Base-by-base conservation (phyloP, 2,888 invertebrate species). In the Drosophila picticornis region DNA sequence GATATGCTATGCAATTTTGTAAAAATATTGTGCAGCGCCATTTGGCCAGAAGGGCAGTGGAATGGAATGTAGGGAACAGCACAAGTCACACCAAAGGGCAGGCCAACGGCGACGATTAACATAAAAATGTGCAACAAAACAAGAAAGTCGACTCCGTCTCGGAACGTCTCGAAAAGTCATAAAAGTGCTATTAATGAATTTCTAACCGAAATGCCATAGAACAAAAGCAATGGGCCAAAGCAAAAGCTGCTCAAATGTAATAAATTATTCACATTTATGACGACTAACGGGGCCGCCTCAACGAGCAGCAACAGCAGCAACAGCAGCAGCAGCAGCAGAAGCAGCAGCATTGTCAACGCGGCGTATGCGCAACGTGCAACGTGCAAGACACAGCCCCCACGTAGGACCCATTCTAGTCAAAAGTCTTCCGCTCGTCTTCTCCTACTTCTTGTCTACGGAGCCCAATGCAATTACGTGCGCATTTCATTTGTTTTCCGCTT, bases 381-480 rank as follows among this genome's bases (percentile, higher is more conserved):
- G 31, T 57, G 22, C 43, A 70, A 76, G 77, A 61, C 48, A 53
- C 31, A 51, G 40, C 0, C 27, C 55, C n/a, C 56, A 57, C 57
- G 22, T 50, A 22, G 55, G 2, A 25, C 32, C 50, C n/a, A 27
- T 32, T 16, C 52, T 11, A 31, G 25, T 16, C 40, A 25, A 52
- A 52, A 62, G 61, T 66, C 43, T 29, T 53, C 36, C 38, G 53
- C 38, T 38, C 32, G 19, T 16, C 19, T 43, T 38, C 34, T 34
- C 4, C 69, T 4, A 38, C 16, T 29, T 56, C 61, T 71, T 70
- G 76, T 79, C 68, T 75, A 75, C 81, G 76, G 77, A 70, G 75
- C 81, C 72, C 80, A 91, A 92, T 91, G 88, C 91, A 91, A 92
- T 91, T 92, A 92, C 84, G 70, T 79, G 72, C 69, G 67, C 61